phyloP scores from a whole-genome alignment of 2,797 vertebrate species.

The Spinus pinus region DNA sequence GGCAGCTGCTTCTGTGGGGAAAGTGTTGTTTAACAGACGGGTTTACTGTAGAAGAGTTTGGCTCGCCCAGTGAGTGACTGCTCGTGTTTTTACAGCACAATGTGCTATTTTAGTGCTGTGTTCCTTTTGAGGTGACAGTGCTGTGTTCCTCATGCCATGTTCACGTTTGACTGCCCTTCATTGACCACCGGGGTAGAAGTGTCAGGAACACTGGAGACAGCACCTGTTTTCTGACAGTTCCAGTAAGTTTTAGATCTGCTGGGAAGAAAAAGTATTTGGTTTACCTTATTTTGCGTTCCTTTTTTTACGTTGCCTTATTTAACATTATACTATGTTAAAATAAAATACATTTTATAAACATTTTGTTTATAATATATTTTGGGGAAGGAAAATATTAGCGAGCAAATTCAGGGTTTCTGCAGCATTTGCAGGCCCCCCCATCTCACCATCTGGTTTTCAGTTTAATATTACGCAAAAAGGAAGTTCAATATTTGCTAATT shows the following conservation, averaged over 20 bases:
- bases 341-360: background rate
- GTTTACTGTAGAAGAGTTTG: background rate
- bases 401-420: background rate
- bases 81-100: background rate
- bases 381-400: background rate
- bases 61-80: background rate
- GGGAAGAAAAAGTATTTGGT: background rate
- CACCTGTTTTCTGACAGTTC: background rate
- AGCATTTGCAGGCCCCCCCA: background rate
- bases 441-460: background rate
- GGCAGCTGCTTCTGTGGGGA: background rate
- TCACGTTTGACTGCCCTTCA: background rate
- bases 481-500: background rate
- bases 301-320: background rate
- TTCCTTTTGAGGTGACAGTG: rapidly evolving
- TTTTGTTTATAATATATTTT: background rate
- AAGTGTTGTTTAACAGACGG: rapidly evolving
- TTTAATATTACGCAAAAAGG: background rate
- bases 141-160: rapidly evolving
- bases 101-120: rapidly evolving
- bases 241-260: background rate
- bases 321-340: background rate
- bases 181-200: background rate
- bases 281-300: background rate
- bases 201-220: background rate